Evolutionary conservation across 2,888 invertebrate species (phyloP), one percentile per base, ranked within the genome.

Genomic region (Gibbula magus): DNA sequence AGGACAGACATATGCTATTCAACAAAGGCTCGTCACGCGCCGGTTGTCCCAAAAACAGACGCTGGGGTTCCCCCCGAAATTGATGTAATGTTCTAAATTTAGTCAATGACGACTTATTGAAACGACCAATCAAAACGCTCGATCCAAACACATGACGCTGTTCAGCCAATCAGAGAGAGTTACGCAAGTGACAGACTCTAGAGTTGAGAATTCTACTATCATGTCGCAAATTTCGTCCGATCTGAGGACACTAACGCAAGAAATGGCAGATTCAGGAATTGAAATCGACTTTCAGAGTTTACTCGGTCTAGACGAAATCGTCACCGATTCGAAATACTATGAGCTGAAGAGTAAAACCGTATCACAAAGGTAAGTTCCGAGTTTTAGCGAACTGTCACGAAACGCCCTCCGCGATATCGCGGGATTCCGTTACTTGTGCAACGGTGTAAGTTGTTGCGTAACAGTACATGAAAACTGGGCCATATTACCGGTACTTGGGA

Each of bases 261-360:
- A 35, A 53, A 89, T 89, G 89, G 83, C 85, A 51, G 89, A 89
- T 85, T 89, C 89, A 51, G 89, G 89, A 51, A 89, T 89, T 66
- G 88, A 85, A 79, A 83, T 85, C 25, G 89, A 89, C 79, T 81
- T 88, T 52, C 73, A 75, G 20, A 81, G 82, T 77, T 79, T 85
- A 25, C 74, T 83, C 1, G 81, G 80, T 2, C 85, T 86, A 20
- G 84, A 79, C 18, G 82, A 82, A 25, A 73, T 67, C 22, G 67
- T 76, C 18, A 35, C 54, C 16, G 82, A 82, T n/a, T 61, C 73
- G 61, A 52, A 66, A 4, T 90, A 81, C 80, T 89, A 89, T 79
- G 86, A 88, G 79, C 77, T 90, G 78, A 89, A 88, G 79, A 89
- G 89, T 75, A 87, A 86, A 78, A 84, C 85, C 13, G 85, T 88